Conservation (phyloP, 2,113 vertebrate genomes). For the Triplophysa siluroides region DNA sequence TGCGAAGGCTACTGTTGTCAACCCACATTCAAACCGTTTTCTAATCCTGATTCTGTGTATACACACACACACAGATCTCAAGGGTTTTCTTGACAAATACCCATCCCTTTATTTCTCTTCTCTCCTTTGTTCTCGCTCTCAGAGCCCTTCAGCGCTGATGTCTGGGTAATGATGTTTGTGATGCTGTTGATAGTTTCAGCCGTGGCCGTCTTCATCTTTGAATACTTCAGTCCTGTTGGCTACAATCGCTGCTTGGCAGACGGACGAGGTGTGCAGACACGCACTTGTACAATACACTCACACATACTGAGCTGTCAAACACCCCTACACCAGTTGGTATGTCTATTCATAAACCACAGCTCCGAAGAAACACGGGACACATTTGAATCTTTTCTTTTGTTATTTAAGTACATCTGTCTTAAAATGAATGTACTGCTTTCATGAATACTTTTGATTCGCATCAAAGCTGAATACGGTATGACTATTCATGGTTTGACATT, state of each 20-base stretch:
- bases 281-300: not conserved
- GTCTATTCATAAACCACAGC: not conserved
- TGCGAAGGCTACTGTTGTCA: too few species aligned
- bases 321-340: constrained; percentile 33
- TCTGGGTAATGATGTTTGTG: constrained; percentile 99
- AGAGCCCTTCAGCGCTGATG: constrained; percentile 99
- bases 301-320: constrained; percentile 41
- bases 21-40: too few species aligned
- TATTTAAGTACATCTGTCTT: not conserved
- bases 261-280: constrained; percentile 86
- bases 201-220: constrained; percentile 94
- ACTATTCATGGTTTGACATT: too few species aligned
- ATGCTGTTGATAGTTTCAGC: constrained; percentile 98
- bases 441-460: not conserved
- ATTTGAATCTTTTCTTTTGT: not conserved
- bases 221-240: constrained; percentile 98
- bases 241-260: constrained; percentile 99
- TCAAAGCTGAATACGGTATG: not conserved
- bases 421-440: not conserved
- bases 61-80: constrained; percentile 49
- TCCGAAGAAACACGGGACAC: not conserved
- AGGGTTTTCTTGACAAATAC: constrained; percentile 20
- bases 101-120: not conserved
- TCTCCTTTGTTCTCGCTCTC: constrained; percentile 47
- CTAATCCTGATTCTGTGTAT: not conserved